Percentiles rank a stretch among this genome's conserved stretches.
Conservation (phyloP, 2,113 vertebrate genomes). For the Excalfactoria chinensis region DNA sequence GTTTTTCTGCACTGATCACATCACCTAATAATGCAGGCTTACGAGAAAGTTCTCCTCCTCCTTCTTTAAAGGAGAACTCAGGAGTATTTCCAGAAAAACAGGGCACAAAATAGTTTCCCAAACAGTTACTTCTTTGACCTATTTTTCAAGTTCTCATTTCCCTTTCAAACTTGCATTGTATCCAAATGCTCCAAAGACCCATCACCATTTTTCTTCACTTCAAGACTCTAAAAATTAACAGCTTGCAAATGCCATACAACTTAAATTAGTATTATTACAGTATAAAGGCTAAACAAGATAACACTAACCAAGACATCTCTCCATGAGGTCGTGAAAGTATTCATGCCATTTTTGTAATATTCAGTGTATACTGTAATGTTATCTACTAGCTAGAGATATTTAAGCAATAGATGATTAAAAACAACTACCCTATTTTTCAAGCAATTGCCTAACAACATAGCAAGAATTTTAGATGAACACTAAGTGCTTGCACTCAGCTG, state of each 20-base stretch:
- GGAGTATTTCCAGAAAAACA: not conserved
- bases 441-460: not conserved
- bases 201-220: not conserved
- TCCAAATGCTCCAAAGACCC: not conserved
- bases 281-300: not conserved
- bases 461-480: not conserved
- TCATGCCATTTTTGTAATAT: not conserved
- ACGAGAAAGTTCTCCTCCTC: not conserved
- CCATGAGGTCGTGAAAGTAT: not conserved
- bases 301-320: not conserved
- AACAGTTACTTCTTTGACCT: not conserved
- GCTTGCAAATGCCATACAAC: not conserved
- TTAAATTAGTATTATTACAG: not conserved
- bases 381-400: not conserved
- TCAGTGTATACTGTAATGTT: not conserved
- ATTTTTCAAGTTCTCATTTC: not conserved
- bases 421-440: not conserved
- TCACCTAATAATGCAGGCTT: not conserved
- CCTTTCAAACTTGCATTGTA: not conserved
- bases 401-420: not conserved
- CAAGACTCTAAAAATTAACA: not conserved
- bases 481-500: constrained; percentile 1
- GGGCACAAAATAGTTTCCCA: not conserved
- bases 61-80: not conserved
- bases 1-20: not conserved